Conservation (phyloP, 2,888 invertebrate species). For the Pseudanteris insignis region DNA sequence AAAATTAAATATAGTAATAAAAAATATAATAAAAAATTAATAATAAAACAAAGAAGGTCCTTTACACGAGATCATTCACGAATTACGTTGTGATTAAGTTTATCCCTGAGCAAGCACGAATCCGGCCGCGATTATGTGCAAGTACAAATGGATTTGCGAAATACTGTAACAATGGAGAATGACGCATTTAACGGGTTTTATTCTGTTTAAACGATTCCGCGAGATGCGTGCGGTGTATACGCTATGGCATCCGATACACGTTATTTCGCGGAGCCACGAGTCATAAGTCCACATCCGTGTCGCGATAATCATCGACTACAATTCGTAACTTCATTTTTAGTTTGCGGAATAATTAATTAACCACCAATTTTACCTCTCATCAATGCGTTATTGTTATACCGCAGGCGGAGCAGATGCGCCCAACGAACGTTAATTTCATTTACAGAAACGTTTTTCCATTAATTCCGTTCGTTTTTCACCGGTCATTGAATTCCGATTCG, state of each 20-base stretch:
- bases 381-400: conserved; percentile 12
- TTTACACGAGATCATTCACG: not conserved
- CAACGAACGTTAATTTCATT: conserved; percentile 2
- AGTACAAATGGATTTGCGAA: conserved; percentile 8
- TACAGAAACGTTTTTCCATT: not conserved
- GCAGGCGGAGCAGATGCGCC: not conserved
- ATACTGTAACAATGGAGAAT: conserved; percentile 27
- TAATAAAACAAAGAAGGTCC: no score
- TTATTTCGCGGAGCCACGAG: conserved; percentile 14
- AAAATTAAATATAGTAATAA: no score
- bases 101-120: conserved; percentile 1
- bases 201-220: conserved; percentile 23
- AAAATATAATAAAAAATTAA: no score
- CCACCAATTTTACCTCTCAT: conserved; percentile 15
- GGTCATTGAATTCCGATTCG: no score
- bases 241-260: conserved; percentile 23
- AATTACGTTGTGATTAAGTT: conserved; percentile 6
- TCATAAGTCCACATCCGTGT: conserved; percentile 25
- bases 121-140: not conserved
- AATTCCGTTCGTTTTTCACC: no score
- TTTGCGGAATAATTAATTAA: conserved; percentile 25
- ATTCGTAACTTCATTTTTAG: conserved; percentile 24
- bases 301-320: conserved; percentile 23
- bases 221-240: conserved; percentile 19
- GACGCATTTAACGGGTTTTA: conserved; percentile 25